Evolutionary conservation across 2,797 vertebrate species (phyloP).

Genomic region (Poeciliopsis gracilis): DNA sequence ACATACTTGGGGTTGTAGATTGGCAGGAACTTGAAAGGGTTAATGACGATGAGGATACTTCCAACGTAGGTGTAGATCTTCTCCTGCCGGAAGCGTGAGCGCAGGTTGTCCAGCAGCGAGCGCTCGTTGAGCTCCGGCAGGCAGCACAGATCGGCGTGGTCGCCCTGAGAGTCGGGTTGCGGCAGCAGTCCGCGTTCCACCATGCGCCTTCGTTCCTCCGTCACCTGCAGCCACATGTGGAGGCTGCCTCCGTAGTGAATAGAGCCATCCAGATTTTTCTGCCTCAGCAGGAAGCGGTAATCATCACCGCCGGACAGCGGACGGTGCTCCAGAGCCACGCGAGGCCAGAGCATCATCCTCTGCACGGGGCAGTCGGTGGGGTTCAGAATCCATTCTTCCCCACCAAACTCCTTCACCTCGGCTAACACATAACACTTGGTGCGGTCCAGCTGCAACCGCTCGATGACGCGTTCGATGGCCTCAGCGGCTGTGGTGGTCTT

Average conservation of each 20-base stretch:
- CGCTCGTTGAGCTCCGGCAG: slow-evolving; percentile 94
- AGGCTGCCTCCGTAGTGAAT: slow-evolving; percentile 95
- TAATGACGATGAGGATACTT: slow-evolving; percentile 97
- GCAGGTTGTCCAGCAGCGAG: slow-evolving; percentile 94
- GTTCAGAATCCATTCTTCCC: slow-evolving; percentile 99
- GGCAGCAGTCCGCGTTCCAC: slow-evolving; percentile 95
- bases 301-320: slow-evolving; percentile 87
- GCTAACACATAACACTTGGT: slow-evolving; percentile 94
- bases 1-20: slow-evolving; percentile 99
- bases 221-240: slow-evolving; percentile 96
- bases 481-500: slow-evolving; percentile 94
- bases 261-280: slow-evolving; percentile 97
- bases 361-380: slow-evolving; percentile 95
- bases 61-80: slow-evolving; percentile 98
- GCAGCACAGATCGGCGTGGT: slow-evolving; percentile 91
- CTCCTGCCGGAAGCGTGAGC: slow-evolving; percentile 94
- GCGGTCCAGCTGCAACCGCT: slow-evolving; percentile 90
- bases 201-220: slow-evolving; percentile 90
- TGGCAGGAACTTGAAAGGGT: slow-evolving; percentile 97
- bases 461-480: slow-evolving; percentile 93
- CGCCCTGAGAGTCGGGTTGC: slow-evolving; percentile 89
- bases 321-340: slow-evolving; percentile 93
- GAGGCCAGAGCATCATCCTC: slow-evolving; percentile 98
- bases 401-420: slow-evolving; percentile 98
- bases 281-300: slow-evolving; percentile 94